Percentiles rank a stretch among this genome's conserved stretches.
Evolutionary conservation across 2,888 invertebrate species (phyloP).

Genomic region (Argynnis bischoffii): DNA sequence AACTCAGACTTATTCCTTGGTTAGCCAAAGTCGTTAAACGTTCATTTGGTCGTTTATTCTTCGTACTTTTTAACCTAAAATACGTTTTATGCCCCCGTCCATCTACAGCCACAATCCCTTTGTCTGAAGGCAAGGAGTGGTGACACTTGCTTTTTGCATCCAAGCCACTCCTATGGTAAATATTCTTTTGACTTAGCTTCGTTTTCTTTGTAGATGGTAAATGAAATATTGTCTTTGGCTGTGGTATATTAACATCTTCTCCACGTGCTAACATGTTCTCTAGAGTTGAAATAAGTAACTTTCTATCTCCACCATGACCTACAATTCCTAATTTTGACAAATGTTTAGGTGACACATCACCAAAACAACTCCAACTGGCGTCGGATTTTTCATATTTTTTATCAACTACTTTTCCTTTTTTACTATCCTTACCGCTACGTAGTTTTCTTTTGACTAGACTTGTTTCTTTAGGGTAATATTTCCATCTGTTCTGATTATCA

Average conservation of each 20-base stretch:
- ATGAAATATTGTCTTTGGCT: conserved; percentile 50
- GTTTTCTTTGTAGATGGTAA: conserved; percentile 43
- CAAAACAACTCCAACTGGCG: conserved; percentile 70
- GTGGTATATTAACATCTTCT: conserved; percentile 59
- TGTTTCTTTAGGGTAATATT: conserved; percentile 51
- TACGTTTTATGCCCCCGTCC: conserved; percentile 62
- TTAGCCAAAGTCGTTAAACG: conserved; percentile 51
- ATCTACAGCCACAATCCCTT: conserved; percentile 64
- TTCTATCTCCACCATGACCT: conserved; percentile 71
- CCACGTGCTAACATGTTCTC: conserved; percentile 59
- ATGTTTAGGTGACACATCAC: conserved; percentile 57
- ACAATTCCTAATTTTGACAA: conserved; percentile 69
- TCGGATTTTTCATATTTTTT: conserved; percentile 52
- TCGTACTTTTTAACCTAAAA: conserved; percentile 53
- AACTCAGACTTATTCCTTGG: conserved; percentile 67
- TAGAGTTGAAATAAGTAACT: conserved; percentile 55
- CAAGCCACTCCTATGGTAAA: conserved; percentile 32
- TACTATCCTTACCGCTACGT: conserved; percentile 30
- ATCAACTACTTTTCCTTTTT: conserved; percentile 39
- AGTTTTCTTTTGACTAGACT: conserved; percentile 21
- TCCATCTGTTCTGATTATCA: conserved; percentile 63
- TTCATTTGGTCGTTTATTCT: conserved; percentile 57
- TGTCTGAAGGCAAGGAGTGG: conserved; percentile 61
- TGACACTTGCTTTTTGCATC: conserved; percentile 53
- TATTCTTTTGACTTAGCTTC: conserved; percentile 29